phyloP scores from a whole-genome alignment of 2,797 vertebrate species.

The Gallinago solitaria region DNA sequence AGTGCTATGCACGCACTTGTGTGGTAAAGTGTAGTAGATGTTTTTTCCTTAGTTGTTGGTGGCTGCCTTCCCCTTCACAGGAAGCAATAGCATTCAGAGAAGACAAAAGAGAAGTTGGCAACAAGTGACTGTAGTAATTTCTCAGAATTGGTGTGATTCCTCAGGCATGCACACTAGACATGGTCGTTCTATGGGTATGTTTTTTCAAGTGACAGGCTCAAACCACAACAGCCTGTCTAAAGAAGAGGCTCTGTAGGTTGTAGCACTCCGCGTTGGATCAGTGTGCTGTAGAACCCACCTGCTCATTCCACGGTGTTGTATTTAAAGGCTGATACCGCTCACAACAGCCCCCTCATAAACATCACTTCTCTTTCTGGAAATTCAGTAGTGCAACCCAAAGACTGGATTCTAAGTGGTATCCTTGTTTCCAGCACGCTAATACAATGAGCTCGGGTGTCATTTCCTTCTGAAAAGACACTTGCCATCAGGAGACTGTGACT shows the following conservation, averaged over 20 bases:
- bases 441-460: not conserved
- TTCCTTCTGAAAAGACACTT: not conserved
- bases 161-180: fast-evolving
- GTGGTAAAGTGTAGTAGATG: not conserved
- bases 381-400: not conserved
- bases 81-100: not conserved
- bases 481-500: not conserved
- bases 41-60: not conserved
- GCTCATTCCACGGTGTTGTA: not conserved
- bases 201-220: not conserved
- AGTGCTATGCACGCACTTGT: not conserved
- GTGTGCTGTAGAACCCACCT: not conserved
- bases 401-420: not conserved
- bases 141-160: not conserved
- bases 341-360: not conserved
- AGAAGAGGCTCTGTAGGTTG: not conserved
- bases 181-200: not conserved
- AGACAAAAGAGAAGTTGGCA: not conserved
- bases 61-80: not conserved
- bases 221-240: not conserved
- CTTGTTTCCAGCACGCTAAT: not conserved
- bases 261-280: not conserved
- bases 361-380: not conserved
- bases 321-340: not conserved
- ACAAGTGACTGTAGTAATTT: not conserved